Conservation (phyloP, 2,113 vertebrate species). For the Perca schrenkii region DNA sequence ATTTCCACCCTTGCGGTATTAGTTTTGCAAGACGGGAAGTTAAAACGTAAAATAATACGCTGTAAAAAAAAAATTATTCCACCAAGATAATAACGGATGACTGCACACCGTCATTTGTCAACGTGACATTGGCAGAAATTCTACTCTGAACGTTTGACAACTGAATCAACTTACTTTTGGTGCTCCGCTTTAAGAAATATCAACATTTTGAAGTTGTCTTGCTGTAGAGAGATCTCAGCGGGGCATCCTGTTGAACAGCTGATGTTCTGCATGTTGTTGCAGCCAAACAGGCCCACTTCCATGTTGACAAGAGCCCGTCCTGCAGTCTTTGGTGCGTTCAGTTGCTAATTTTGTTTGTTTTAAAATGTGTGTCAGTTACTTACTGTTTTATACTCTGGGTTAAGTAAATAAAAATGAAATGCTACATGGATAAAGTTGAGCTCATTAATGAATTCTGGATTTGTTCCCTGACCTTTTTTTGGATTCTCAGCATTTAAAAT, state of each 20-base stretch:
- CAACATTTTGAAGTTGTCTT: neutral
- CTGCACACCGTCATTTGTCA: neutral
- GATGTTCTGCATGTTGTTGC: neutral
- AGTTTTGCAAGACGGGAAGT: neutral
- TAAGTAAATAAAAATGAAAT: constrained; percentile 57
- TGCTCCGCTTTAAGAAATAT: constrained; percentile 17
- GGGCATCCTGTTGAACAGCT: neutral
- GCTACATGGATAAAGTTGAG: neutral
- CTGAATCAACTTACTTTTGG: constrained; percentile 4
- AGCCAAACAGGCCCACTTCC: neutral
- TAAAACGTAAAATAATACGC: neutral
- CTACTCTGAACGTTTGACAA: neutral
- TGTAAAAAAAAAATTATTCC: neutral
- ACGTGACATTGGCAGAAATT: constrained; percentile 3
- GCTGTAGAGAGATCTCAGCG: neutral
- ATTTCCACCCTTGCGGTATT: neutral
- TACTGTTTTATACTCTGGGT: constrained; percentile 69
- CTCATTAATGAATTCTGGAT: constrained; percentile 3
- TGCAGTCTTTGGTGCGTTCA: neutral
- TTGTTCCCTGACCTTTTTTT: neutral
- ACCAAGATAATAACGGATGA: neutral
- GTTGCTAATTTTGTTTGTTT: constrained; percentile 48
- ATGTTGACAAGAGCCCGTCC: neutral
- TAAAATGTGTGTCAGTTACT: constrained; percentile 43
- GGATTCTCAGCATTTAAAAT: too few relatives aligned